Base-by-base conservation (phyloP, 2,113 vertebrate species). In the Gavialis gangeticus region DNA sequence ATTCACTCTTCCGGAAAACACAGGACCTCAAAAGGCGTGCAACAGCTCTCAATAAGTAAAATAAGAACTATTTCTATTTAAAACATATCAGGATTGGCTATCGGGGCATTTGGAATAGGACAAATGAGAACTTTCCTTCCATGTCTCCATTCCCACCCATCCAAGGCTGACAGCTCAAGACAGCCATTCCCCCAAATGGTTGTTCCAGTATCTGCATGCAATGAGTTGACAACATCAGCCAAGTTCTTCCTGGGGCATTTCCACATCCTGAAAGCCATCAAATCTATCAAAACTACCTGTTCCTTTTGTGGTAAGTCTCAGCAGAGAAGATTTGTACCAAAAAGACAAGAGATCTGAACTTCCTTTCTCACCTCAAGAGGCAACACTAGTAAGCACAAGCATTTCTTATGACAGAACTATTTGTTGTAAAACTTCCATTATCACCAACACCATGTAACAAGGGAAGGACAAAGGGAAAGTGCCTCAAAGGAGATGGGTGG, bases 31-130 rank as follows among this genome's bases (percentile, higher is more conserved):
- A 83, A 83, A 63, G 81, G 54, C 83, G 82, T 78, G 54, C 19
- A 67, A 79, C 78, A 81, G n/a, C 67, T 83, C 90, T 84, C 75
- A 81, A 14, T 17, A 85, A 90, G 59, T 46, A 87, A 93, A 91
- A 87, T 0, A 0, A 13, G 14, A 83, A 54, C 56, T 10, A 46
- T 60, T 79, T 83, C 56, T 30, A 87, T 21, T 28, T 63, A 67
- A 76, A 91, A 59, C 7, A 73, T 37, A 71, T 34, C 24, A 71
- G 7, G 34, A 37, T 46, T 21, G 34, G 24, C 34, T 73, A 73
- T 21, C 37, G 21, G 34, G 34, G 69, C 6, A 4, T 46, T 37
- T 37, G 30, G 37, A 37, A 88, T 78, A 94, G 92, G 8, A 71
- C 5, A 30, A 2, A 59, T 2, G 10, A 46, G 46, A 46, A 12